Base-by-base conservation (phyloP, 2,797 vertebrate species). In the Chanos chanos region DNA sequence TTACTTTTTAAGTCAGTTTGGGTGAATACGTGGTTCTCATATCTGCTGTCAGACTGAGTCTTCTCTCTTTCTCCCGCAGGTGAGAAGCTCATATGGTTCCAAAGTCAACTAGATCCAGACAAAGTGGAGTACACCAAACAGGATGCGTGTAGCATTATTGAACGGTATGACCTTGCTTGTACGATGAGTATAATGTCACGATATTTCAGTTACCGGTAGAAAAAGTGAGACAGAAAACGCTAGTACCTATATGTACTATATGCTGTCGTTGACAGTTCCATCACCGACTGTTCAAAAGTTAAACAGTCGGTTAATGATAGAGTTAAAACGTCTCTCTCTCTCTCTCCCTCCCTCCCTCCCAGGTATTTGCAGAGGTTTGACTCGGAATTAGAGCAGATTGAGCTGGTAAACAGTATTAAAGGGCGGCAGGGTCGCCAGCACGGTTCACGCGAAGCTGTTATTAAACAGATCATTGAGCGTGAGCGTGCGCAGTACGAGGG, bases 81-180 rank as follows among this genome's bases (percentile, higher is more conserved):
- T 69, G 96, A 98, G 76, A 98, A 95, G 77, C 86, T 98, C 49
- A 68, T 91, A 30, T 99, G 96, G 96, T 98, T 99, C 87, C 94
- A 97, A 68, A 87, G 51, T 78, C 89, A 94, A 43, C 76, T 98
- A 71, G 91, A 97, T 63, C 82, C 90, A 4, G 27, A 59, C 45
- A 97, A 93, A 83, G 56, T 59, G 0, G 71, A 74, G n/a, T 99
- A 92, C 80, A 90, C 89, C 18, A 94, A 83, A 81, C 89, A 88
- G 74, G 94, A 95, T 30, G 93, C 92, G 41, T 94, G 94, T 18
- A 84, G 92, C 65, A 77, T 99, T 44, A 84, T 92, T 65, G 94
- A 98, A 86, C 93, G 88, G 96, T 96, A 52, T 36, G 13, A 8
- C 1, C 9, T 18, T 4, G n/a, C 18, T 1, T 5, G 4, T 37